Evolutionary conservation across 2,888 invertebrate species (phyloP).

Genomic region (Colletes collaris): DNA sequence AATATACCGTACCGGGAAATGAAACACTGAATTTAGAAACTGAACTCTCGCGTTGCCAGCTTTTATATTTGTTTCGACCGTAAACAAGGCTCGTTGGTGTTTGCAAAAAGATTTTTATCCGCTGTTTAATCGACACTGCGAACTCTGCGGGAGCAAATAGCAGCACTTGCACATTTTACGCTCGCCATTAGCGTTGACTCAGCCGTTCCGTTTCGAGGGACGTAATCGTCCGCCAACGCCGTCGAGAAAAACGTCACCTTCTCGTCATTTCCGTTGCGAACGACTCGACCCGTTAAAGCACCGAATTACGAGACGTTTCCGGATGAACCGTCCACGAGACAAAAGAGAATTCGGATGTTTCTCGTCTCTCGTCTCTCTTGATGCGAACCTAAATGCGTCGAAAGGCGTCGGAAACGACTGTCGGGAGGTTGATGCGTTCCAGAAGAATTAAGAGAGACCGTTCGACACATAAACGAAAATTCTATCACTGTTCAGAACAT

Average conservation of each 20-base stretch:
- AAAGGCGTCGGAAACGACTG: conserved; percentile 22
- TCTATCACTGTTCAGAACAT: too few species aligned
- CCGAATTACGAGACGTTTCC: conserved; percentile 64
- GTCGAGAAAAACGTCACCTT: conserved; percentile 33
- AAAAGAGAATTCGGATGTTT: conserved; percentile 48
- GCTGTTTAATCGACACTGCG: too few species aligned
- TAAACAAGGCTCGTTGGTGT: too few species aligned
- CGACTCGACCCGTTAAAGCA: conserved; percentile 56
- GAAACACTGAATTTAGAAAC: too few species aligned
- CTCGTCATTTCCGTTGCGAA: conserved; percentile 42
- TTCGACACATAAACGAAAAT: too few species aligned
- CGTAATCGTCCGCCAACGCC: conserved; percentile 41
- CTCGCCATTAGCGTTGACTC: conserved; percentile 38
- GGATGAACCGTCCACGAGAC: conserved; percentile 37
- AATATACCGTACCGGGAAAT: too few species aligned
- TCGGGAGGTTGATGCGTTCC: background rate
- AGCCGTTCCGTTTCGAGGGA: conserved; percentile 43
- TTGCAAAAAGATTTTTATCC: too few species aligned
- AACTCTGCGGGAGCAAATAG: conserved; percentile 4
- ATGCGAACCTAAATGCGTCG: conserved; percentile 6
- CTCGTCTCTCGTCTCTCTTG: conserved; percentile 7
- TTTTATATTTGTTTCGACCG: too few species aligned
- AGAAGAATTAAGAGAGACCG: conserved; percentile 11
- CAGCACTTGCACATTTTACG: conserved; percentile 22
- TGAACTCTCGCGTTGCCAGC: too few species aligned